phyloP scores from a whole-genome alignment of 2,797 vertebrate genomes.

The Fistularia commersonii region DNA sequence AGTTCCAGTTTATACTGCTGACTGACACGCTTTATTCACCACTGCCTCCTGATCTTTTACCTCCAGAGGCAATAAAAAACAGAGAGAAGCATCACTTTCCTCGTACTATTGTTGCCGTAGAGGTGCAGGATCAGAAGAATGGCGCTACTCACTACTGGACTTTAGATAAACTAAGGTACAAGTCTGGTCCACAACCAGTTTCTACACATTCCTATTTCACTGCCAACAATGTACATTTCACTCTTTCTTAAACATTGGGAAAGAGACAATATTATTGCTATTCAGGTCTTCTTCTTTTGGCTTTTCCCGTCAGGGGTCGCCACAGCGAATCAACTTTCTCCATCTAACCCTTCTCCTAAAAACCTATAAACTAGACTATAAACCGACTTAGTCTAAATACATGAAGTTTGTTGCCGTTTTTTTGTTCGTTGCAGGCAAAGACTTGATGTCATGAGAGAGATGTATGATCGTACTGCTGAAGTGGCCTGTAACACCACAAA shows the following conservation, averaged over 20 bases:
- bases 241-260: too few relatives aligned
- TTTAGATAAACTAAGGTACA: constrained; percentile 91
- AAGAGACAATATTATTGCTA: too few relatives aligned
- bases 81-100: constrained; percentile 89
- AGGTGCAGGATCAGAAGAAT: constrained; percentile 97
- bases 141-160: constrained; percentile 98
- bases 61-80: constrained; percentile 82
- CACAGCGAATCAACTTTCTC: too few relatives aligned
- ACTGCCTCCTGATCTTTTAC: constrained; percentile 88
- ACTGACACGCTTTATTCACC: constrained; percentile 97
- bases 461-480: constrained; percentile 95
- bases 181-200: too few relatives aligned
- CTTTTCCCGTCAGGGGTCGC: too few relatives aligned
- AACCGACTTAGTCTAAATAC: too few relatives aligned
- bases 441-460: constrained; percentile 94
- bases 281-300: too few relatives aligned
- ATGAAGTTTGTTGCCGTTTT: background rate
- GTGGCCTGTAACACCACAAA: constrained; percentile 85
- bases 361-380: too few relatives aligned
- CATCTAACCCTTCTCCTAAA: too few relatives aligned
- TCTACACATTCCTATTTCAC: too few relatives aligned
- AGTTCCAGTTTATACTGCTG: constrained; percentile 97
- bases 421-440: constrained; percentile 79
- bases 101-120: constrained; percentile 92
- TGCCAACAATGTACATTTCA: too few relatives aligned